Base-by-base conservation (phyloP, 2,113 vertebrate genomes). In the Chionodraco myersi region DNA sequence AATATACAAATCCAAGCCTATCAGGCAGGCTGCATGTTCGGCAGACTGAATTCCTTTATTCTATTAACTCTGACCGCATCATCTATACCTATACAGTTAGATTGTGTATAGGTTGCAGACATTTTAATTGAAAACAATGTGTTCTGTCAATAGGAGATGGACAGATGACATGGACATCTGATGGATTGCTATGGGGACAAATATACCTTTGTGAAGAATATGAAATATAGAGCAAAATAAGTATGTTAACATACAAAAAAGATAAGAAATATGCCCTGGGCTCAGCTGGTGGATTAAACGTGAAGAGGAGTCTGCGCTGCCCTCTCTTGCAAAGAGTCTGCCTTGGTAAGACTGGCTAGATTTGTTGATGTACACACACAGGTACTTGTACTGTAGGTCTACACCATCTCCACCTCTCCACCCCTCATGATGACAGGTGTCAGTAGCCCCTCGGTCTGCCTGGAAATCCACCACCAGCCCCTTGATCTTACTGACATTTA, bases 401-500 rank as follows among this genome's bases (percentile, higher is more conserved):
- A 73, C 67, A 80, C 71, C 72, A 75, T 82, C 77, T 79, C 48
- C 80, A 87, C 82, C 88, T 86, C 60, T 79, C 77, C 75, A 86
- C 75, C 75, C 71, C 51, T 52, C 83, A 86, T 82, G 83, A 87
- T 91, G 89, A 82, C 91, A 90, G 78, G 83, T 88, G 83, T 90
- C 92, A 86, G 90, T 86, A 84, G 86, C 86, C 85, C 54, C 77
- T 87, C 57, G 61, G 75, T 79, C 83, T 65, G 75, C 75, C 65
- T 30, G 65, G 77, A 90, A 90, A 91, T 86, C 77, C 77, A 83
- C 78, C 68, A 77, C 51, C 51, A 60, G 71, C 81, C 72, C 83
- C 86, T 89, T 91, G 88, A 92, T 91, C 86, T 88, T 70, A 49
- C 77, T 90, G 91, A 89, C 90, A 88, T 87, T 91, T 90, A 85